These are phyloP conservation scores for Oophaga pumilio DNA, from an alignment of 2,113 vertebrate species.

Conservation along the genomic window DNA sequence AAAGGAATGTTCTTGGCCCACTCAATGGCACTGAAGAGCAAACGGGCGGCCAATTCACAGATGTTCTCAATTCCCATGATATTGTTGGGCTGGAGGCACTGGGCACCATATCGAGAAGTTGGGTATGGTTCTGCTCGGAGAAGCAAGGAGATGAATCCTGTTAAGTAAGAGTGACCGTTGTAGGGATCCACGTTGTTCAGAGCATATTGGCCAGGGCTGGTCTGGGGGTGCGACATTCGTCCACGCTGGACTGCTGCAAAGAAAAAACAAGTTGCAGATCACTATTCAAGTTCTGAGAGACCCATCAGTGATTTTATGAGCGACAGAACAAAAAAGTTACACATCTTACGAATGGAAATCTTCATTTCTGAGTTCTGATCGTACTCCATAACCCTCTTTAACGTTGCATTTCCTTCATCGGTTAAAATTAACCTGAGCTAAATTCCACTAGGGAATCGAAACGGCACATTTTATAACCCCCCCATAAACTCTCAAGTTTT, in stretches of 20 bases:
- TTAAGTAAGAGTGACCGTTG: slow-evolving; percentile 79
- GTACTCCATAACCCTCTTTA: not conserved
- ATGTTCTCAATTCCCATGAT: slow-evolving; percentile 86
- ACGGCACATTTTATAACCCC: not conserved
- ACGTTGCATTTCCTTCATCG: not conserved
- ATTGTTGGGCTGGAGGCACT: slow-evolving; percentile 83
- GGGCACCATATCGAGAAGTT: slow-evolving; percentile 80
- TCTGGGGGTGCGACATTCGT: slow-evolving; percentile 77
- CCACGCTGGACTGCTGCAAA: slow-evolving; percentile 81
- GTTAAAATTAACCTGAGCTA: not conserved
- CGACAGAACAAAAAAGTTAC: not conserved
- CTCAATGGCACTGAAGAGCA: slow-evolving; percentile 85
- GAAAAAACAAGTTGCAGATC: slow-evolving; percentile 35
- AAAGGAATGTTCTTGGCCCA: slow-evolving; percentile 90
- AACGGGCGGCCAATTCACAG: slow-evolving; percentile 83
- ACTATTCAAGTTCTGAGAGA: not conserved
- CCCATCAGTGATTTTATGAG: not conserved
- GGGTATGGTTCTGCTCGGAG: slow-evolving; percentile 85
- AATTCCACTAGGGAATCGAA: not conserved
- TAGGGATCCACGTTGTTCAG: slow-evolving; percentile 76
- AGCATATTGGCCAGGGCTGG: slow-evolving; percentile 79
- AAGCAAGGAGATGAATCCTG: slow-evolving; percentile 82
- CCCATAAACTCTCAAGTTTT: slow-evolving; percentile 3
- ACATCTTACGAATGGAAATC: not conserved
- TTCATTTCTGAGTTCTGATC: not conserved